Percentiles rank a stretch among this genome's conserved stretches.
Evolutionary conservation across 2,888 invertebrate genomes (phyloP).

Genomic region (Tachina fera): DNA sequence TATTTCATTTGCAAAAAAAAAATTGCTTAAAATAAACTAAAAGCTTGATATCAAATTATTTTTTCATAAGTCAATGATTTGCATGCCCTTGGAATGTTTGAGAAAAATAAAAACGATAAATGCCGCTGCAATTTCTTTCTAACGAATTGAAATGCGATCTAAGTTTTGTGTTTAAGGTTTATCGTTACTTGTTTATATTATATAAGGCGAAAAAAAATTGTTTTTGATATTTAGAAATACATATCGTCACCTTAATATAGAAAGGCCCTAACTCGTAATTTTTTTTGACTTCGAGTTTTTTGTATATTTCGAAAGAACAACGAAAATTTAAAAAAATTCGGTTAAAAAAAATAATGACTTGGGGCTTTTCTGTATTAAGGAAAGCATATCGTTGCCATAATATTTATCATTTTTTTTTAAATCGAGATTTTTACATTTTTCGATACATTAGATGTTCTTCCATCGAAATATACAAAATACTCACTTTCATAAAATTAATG

Average conservation of each 20-base stretch:
- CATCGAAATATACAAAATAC: no score
- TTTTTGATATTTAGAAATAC: conserved; percentile 12
- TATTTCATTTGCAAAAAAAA: not conserved
- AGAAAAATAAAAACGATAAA: not conserved
- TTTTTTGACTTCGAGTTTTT: no score
- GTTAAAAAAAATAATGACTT: no score
- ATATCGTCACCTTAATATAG: no score
- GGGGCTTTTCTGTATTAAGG: no score
- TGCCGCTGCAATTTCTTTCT: conserved; percentile 23
- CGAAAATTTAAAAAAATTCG: no score
- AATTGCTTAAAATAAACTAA: not conserved
- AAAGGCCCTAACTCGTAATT: not conserved
- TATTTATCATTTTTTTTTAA: no score
- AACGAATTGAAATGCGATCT: conserved; percentile 23
- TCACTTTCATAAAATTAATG: no score
- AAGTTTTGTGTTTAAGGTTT: conserved; percentile 19
- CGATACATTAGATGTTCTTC: no score
- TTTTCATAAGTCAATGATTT: conserved; percentile 42
- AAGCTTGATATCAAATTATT: conserved; percentile 43
- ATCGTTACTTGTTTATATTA: conserved; percentile 1
- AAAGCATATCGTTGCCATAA: no score
- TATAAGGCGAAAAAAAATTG: not conserved
- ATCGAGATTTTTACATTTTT: no score
- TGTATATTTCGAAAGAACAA: no score
- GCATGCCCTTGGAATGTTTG: conserved; percentile 61